Conservation (phyloP, 2,113 vertebrate species). For the Onychostruthus taczanowskii region DNA sequence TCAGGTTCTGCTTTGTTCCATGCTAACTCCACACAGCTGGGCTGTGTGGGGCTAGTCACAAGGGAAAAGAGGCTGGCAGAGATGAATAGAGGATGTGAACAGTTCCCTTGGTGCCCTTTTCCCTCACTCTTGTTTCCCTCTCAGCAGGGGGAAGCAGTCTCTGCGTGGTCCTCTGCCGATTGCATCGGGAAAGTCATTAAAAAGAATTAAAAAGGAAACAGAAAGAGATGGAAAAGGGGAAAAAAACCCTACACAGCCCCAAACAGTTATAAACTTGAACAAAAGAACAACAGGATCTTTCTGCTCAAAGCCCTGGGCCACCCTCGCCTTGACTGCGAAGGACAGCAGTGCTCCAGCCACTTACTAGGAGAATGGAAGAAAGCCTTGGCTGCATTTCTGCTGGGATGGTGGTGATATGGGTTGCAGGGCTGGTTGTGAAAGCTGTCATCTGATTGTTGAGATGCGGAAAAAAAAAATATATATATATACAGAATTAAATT, state of each 20-base stretch:
- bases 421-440: neutral
- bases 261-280: conserved; percentile 50
- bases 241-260: neutral
- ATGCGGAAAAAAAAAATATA: neutral
- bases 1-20: conserved; percentile 15
- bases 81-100: conserved; percentile 55
- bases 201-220: conserved; percentile 64
- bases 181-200: conserved; percentile 49
- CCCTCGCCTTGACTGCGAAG: neutral
- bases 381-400: neutral
- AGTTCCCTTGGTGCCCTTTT: conserved; percentile 68
- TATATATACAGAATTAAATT: neutral
- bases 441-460: neutral
- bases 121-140: conserved; percentile 65
- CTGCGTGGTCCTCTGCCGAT: conserved; percentile 40
- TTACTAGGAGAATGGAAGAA: neutral
- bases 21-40: conserved; percentile 13
- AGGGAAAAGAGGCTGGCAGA: conserved; percentile 39
- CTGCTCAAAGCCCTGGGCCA: neutral
- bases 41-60: conserved; percentile 17
- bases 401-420: neutral
- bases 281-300: conserved; percentile 47
- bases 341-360: neutral
- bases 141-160: conserved; percentile 61
- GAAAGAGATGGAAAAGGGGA: neutral